A percentile compares a stretch with the other conserved stretches of the same genome.
Conservation (phyloP, 2,888 invertebrate species). For the Ophraella communa region DNA sequence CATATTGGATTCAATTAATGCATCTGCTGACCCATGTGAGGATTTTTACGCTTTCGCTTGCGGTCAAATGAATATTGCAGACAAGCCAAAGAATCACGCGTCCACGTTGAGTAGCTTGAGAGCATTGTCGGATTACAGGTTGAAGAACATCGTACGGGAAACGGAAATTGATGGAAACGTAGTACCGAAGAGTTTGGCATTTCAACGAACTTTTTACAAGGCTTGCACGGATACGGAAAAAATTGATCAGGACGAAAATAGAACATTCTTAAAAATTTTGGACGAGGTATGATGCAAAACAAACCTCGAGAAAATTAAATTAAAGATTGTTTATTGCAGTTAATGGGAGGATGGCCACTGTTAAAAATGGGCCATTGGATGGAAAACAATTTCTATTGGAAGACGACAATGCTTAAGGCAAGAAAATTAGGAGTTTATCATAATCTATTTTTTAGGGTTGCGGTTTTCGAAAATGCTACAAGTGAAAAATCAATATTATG, state of each 20-base stretch:
- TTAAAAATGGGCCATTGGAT: constrained; percentile 43
- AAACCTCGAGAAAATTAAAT: too few species aligned
- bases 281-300: constrained; percentile 35
- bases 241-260: constrained; percentile 37
- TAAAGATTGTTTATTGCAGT: not conserved
- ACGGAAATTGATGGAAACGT: constrained; percentile 23
- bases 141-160: constrained; percentile 41
- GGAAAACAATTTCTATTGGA: constrained; percentile 46
- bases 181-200: constrained; percentile 35
- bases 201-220: constrained; percentile 43
- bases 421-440: constrained; percentile 43
- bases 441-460: constrained; percentile 41
- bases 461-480: constrained; percentile 10
- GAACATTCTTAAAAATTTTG: constrained; percentile 40
- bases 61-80: constrained; percentile 65
- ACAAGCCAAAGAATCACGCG: constrained; percentile 22
- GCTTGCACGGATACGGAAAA: constrained; percentile 36
- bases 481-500: constrained; percentile 18
- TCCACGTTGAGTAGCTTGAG: constrained; percentile 28
- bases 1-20: constrained; percentile 71
- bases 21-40: constrained; percentile 73
- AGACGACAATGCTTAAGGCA: constrained; percentile 42
- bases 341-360: constrained; percentile 51
- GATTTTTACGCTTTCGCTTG: constrained; percentile 81
- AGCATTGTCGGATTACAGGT: constrained; percentile 35